These are phyloP conservation scores for Oreohelix idahoensis DNA, from an alignment of 1,140 invertebrate species.

Conservation along the genomic window DNA sequence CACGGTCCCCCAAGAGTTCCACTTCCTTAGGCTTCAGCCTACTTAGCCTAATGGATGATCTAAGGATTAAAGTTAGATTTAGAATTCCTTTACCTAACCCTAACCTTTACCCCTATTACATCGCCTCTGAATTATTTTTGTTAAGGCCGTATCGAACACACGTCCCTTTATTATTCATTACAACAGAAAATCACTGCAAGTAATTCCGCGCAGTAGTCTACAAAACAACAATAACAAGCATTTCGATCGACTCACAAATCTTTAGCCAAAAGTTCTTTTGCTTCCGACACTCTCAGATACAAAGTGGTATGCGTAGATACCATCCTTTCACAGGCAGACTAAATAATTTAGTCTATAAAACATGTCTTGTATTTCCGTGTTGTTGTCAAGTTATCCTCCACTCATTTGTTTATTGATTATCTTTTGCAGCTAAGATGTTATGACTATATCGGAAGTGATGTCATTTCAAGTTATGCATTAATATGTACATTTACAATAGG, in stretches of 20 bases:
- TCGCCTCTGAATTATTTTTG: no score
- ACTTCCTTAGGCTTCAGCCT: no score
- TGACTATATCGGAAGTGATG: conserved; percentile 39
- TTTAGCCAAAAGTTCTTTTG: conserved; percentile 53
- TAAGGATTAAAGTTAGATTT: no score
- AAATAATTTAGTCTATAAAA: neutral
- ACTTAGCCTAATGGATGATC: no score
- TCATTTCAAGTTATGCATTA: neutral
- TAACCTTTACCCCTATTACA: no score
- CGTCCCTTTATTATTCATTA: no score
- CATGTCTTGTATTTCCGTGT: neutral
- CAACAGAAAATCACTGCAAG: no score
- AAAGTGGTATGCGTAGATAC: conserved; percentile 52
- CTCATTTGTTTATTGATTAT: conserved; percentile 29
- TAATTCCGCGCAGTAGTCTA: no score
- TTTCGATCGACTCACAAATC: conserved; percentile 50
- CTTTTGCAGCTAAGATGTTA: conserved; percentile 15
- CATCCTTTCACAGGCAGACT: conserved; percentile 23
- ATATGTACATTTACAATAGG: neutral
- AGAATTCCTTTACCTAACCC: no score
- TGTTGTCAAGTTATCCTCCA: neutral
- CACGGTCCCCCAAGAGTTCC: no score
- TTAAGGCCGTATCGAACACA: no score
- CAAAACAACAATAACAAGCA: neutral
- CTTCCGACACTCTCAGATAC: conserved; percentile 53